Percentiles rank a stretch among this genome's conserved stretches.
phyloP scores from a whole-genome alignment of 2,888 invertebrate species.

The Pogonocherus hispidulus region DNA sequence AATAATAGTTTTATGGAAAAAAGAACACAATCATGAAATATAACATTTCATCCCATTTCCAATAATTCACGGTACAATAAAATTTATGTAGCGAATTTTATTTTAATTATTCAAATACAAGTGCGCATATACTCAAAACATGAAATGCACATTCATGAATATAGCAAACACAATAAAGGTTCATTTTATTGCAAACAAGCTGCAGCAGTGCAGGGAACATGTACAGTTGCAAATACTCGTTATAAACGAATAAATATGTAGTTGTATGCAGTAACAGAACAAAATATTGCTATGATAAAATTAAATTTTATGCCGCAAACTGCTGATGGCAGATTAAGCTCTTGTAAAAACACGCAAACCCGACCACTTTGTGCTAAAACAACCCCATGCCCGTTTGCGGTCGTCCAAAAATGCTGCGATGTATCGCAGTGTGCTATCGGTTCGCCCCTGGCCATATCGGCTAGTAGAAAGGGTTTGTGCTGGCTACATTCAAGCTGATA shows the following conservation, averaged over 20 bases:
- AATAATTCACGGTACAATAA: slow-evolving; percentile 43
- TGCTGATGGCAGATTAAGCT: slow-evolving; percentile 61
- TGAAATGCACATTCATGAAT: slow-evolving; percentile 57
- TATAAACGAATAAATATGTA: slow-evolving; percentile 55
- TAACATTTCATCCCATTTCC: slow-evolving; percentile 17
- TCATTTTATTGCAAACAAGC: slow-evolving; percentile 57
- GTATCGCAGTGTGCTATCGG: slow-evolving; percentile 40
- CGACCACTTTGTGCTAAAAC: slow-evolving; percentile 59
- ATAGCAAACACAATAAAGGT: slow-evolving; percentile 56
- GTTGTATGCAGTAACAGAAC: slow-evolving; percentile 55
- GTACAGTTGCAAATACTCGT: slow-evolving; percentile 46
- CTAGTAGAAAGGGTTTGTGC: slow-evolving; percentile 15
- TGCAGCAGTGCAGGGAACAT: slow-evolving; percentile 49
- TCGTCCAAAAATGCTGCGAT: slow-evolving; percentile 58
- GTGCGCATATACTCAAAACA: slow-evolving; percentile 54
- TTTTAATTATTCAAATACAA: slow-evolving; percentile 55
- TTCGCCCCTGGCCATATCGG: slow-evolving; percentile 23
- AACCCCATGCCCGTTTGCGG: slow-evolving; percentile 58
- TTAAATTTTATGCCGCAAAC: slow-evolving; percentile 62
- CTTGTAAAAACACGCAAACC: slow-evolving; percentile 64
- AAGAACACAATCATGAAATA: background rate
- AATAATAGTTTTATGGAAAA: background rate
- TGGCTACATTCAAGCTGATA: slow-evolving; percentile 32
- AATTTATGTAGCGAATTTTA: slow-evolving; percentile 52
- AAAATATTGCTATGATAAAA: slow-evolving; percentile 57